Evolutionary conservation across 2,888 invertebrate genomes (phyloP), one percentile per base, ranked within the genome.

Genomic region (Notocelia uddmanniana): DNA sequence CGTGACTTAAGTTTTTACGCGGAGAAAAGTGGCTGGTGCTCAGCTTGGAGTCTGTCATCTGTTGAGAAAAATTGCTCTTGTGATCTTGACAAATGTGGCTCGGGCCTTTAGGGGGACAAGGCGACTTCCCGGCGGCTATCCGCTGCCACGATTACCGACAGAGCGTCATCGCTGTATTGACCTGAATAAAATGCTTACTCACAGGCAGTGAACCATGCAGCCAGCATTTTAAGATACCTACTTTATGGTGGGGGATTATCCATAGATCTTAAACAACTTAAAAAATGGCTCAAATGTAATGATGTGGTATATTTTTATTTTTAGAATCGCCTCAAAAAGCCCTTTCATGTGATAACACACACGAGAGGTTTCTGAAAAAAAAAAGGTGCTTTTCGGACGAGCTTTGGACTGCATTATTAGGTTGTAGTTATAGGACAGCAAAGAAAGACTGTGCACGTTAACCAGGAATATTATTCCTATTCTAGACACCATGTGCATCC

Each of bases 21-120:
- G 26, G 55, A 68, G 74, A 63, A 75, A 74, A 72, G 72, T 75
- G 72, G 70, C 67, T 67, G 72, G 69, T 69, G 21, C 69, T 69
- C 70, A 69, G 64, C 68, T 55, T 67, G 62, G 68, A 70, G 69
- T 73, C 73, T 76, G 78, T 77, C 80, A 77, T 77, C 78, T 74
- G 74, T 74, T 68, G 73, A 69, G 76, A 76, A 75, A 81, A 81
- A 83, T 77, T 77, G 77, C 76, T 70, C 75, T 76, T 74, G 74
- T 77, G 81, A 79, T 83, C 79, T 80, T 83, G 83, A 83, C 79
- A 80, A 83, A 84, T 80, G 78, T 73, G 74, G 72, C 74, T 74
- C 67, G 67, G 57, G 74, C 52, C 70, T 55, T 58, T 19, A 74
- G 34, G 60, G 19, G 37, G 18, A 23, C 58, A 21, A 34, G 31